Percentiles rank a stretch among this genome's conserved stretches.
Conservation (phyloP, 2,888 invertebrate species). For the Meta bourneti region DNA sequence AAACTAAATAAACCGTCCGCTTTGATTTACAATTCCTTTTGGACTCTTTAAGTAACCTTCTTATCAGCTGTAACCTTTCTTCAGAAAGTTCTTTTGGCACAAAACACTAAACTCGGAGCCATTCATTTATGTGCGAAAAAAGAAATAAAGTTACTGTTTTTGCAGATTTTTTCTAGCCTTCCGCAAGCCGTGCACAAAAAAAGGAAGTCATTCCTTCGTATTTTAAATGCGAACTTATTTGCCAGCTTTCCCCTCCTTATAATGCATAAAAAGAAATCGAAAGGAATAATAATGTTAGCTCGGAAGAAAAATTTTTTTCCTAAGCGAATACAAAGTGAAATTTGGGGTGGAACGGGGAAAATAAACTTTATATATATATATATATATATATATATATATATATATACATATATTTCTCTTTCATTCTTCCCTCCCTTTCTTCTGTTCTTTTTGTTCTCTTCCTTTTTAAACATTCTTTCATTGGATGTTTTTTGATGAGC, state of each 20-base stretch:
- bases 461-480: constrained; percentile 54
- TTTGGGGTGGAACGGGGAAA: constrained; percentile 43
- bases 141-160: constrained; percentile 47
- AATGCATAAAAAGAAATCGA: constrained; percentile 54
- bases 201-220: constrained; percentile 1
- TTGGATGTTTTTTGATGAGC: constrained; percentile 65
- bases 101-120: constrained; percentile 26
- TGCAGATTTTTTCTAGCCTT: background rate
- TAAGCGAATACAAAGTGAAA: constrained; percentile 62
- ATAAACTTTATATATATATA: constrained; percentile 49
- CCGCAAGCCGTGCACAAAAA: background rate
- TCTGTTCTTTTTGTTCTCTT: constrained; percentile 3
- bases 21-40: constrained; percentile 67
- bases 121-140: constrained; percentile 39
- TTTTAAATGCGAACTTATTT: constrained; percentile 57
- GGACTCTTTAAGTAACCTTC: constrained; percentile 35
- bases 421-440: background rate
- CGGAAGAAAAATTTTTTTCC: constrained; percentile 16
- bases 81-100: constrained; percentile 13
- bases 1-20: constrained; percentile 41
- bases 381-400: background rate
- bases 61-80: constrained; percentile 38
- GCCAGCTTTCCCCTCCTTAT: constrained; percentile 32
- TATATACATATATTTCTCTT: background rate
- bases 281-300: constrained; percentile 54